Conservation (phyloP, 2,797 vertebrate species). For the Jordanella pulchra region DNA sequence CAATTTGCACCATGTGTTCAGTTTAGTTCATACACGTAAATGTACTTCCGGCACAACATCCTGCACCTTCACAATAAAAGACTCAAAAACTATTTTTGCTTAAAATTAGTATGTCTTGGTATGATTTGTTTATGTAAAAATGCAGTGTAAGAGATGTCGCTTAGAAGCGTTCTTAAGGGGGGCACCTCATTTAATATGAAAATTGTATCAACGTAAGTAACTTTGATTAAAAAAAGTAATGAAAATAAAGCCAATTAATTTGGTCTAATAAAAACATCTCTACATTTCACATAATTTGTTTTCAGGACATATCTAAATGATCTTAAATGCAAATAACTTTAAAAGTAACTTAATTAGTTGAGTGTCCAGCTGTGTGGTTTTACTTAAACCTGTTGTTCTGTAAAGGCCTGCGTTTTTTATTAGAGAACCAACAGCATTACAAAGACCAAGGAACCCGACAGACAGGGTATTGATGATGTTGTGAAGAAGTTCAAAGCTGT, state of each 20-base stretch:
- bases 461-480: not conserved
- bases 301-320: no score
- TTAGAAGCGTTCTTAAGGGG: not conserved
- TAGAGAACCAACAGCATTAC: not conserved
- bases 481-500: not conserved
- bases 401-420: no score
- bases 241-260: no score
- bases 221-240: no score
- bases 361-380: not conserved
- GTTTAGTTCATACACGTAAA: not conserved
- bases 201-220: no score
- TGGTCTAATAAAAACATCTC: not conserved
- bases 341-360: not conserved
- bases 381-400: not conserved
- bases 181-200: no score
- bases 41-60: constrained; percentile 32
- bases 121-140: not conserved
- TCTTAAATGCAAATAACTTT: not conserved
- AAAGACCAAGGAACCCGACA: not conserved
- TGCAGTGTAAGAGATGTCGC: not conserved
- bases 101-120: not conserved
- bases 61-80: constrained; percentile 41
- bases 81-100: not conserved
- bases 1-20: accelerated
- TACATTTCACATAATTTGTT: not conserved